These are phyloP conservation scores for Neelides sp. DNA, from an alignment of 1,140 invertebrate species.

Conservation along the genomic window DNA sequence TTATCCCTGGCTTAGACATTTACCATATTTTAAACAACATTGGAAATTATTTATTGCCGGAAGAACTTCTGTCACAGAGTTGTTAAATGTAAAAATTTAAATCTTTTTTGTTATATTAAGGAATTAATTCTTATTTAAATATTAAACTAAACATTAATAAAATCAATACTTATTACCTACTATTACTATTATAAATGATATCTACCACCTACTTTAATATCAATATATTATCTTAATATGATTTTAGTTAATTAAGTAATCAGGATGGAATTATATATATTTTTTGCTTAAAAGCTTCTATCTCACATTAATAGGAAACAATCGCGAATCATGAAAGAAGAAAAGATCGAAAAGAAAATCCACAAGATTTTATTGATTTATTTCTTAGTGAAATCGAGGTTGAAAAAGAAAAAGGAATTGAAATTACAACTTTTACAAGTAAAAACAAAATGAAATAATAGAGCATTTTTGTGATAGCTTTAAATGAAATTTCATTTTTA, in stretches of 20 bases:
- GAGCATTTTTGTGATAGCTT: background rate
- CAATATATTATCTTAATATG: too few species aligned
- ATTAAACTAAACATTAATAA: background rate
- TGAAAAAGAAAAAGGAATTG: slow-evolving; percentile 34
- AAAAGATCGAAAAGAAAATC: slow-evolving; percentile 38
- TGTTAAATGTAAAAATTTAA: slow-evolving; percentile 11
- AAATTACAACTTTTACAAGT: slow-evolving; percentile 47
- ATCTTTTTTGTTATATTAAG: background rate
- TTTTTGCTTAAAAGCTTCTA: too few species aligned
- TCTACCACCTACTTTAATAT: too few species aligned
- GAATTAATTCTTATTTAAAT: background rate
- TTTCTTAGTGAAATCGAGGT: slow-evolving; percentile 56
- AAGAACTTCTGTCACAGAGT: background rate
- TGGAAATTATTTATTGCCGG: background rate
- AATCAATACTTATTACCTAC: background rate
- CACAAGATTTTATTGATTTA: slow-evolving; percentile 59
- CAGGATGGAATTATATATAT: too few species aligned
- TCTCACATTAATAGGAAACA: slow-evolving; percentile 38
- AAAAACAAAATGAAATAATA: slow-evolving; percentile 21
- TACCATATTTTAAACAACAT: slow-evolving; percentile 9
- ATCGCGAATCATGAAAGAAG: slow-evolving; percentile 48
- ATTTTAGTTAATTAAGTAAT: too few species aligned
- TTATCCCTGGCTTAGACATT: slow-evolving; percentile 20
- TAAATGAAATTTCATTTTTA: background rate
- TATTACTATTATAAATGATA: background rate